A percentile compares a stretch with the other conserved stretches of the same genome.
phyloP scores from a whole-genome alignment of 92 coral and sea anemone genomes.

The Epizoanthus fatuus region DNA sequence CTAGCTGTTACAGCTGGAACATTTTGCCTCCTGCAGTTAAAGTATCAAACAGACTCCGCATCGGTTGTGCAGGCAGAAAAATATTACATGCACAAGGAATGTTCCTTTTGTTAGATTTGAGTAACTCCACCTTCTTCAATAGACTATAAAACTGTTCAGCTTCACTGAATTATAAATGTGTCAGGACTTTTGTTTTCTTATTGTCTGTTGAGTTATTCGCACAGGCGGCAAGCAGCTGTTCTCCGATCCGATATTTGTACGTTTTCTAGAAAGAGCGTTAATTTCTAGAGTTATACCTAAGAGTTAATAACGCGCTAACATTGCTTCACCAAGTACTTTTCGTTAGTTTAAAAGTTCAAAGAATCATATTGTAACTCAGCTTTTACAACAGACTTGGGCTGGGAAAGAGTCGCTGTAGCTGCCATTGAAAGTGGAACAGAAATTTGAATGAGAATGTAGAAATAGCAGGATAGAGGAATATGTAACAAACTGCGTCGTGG shows the following conservation, averaged over 20 bases:
- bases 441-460: neutral
- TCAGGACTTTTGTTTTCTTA: too few species aligned
- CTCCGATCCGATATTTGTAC: too few species aligned
- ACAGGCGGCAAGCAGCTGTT: too few species aligned
- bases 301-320: neutral
- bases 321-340: neutral
- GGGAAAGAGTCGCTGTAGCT: neutral
- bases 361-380: neutral
- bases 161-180: too few species aligned
- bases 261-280: neutral
- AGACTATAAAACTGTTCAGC: too few species aligned
- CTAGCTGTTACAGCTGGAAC: neutral
- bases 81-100: constrained; percentile 1
- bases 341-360: neutral
- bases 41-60: neutral
- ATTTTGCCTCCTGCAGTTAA: neutral
- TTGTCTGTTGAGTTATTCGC: too few species aligned
- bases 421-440: too few species aligned
- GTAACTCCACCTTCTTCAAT: too few species aligned
- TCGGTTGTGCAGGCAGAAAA: neutral
- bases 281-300: neutral
- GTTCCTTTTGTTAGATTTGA: constrained; percentile 14
- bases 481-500: too few species aligned
- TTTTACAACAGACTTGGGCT: neutral
- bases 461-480: too few species aligned